Base-by-base conservation (phyloP, 2,797 vertebrate species). In the Crocodylus rhombifer region DNA sequence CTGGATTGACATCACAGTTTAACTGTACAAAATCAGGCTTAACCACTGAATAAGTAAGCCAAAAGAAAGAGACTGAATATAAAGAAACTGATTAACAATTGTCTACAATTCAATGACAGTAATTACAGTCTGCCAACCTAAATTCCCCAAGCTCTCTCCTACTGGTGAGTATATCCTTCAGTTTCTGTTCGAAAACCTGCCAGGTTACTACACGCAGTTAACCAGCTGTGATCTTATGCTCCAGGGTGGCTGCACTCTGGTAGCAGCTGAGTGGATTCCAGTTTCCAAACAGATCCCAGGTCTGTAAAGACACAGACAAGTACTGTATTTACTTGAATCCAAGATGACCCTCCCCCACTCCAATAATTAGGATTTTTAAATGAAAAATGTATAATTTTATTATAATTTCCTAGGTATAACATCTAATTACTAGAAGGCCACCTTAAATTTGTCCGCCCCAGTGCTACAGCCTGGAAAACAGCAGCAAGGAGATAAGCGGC, bases 211-310 rank as follows among this genome's bases (percentile, higher is more conserved):
- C 5, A 21, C 18, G 7, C 10, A 55, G 2, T 60, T 88, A 15
- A 90, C 16, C 15, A 12, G 8, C 30, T 4, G 7, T 4, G 17
- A 25, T 88, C 33, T 73, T 57, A 23, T 58, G 64, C 36, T 20
- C 21, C 57, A 15, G 57, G 80, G 78, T 0, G 18, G 26, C 58
- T 60, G 60, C 26, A 56, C 7, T 0, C 4, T 6, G 26, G 57
- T 23, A 81, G 17, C 5, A 42, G 64, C 7, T 3, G 3, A 13
- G 58, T 0, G n/a, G 14, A 30, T 20, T 61, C 20, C 28, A 18
- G 6, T 77, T 71, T 84, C 42, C 57, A 64, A 33, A 36, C 23
- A 82, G 42, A 65, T 5, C 2, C 14, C 77, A 26, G 84, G 33
- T 33, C 58, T 88, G 20, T 42, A 89, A 84, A 86, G 61, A 2